Percentiles rank a stretch among this genome's conserved stretches.
Conservation (phyloP, 2,888 invertebrate genomes). For the Crossocerus cetratus region DNA sequence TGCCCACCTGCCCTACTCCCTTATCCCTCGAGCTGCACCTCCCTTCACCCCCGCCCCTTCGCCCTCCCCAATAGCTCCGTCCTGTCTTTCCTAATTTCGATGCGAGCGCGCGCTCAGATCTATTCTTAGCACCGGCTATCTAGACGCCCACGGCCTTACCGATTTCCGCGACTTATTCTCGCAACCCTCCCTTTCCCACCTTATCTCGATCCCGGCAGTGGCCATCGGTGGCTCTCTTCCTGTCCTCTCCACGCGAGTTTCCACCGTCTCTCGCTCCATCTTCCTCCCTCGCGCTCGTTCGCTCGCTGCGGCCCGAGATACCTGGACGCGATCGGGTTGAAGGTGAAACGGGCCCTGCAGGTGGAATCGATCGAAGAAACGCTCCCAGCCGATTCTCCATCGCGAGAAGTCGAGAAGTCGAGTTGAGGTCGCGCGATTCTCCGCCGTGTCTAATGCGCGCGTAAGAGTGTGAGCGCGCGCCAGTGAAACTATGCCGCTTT, state of each 20-base stretch:
- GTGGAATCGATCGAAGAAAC: neutral
- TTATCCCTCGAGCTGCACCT: conserved; percentile 14
- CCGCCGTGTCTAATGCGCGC: conserved; percentile 21
- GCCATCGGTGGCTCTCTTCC: neutral
- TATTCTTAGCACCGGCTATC: neutral
- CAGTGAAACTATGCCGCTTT: conserved; percentile 50
- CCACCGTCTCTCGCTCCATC: too few species aligned
- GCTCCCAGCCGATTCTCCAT: neutral
- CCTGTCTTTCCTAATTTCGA: neutral
- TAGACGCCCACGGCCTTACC: neutral
- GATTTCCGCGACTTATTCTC: conserved; percentile 46
- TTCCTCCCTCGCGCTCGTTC: too few species aligned
- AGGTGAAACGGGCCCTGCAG: neutral
- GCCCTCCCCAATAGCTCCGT: too few species aligned
- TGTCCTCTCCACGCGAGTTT: too few species aligned
- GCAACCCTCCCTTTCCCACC: conserved; percentile 37
- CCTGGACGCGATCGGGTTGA: too few species aligned
- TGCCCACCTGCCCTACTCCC: conserved; percentile 12
- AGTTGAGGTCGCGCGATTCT: conserved; percentile 57
- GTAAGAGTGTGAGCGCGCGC: conserved; percentile 33
- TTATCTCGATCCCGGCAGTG: neutral
- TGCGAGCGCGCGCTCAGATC: neutral
- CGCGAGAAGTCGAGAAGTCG: conserved; percentile 18
- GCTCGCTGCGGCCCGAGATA: too few species aligned
- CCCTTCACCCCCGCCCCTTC: conserved; percentile 16